Base-by-base conservation (phyloP, 2,888 invertebrate genomes). In the Nymphalis polychloros region DNA sequence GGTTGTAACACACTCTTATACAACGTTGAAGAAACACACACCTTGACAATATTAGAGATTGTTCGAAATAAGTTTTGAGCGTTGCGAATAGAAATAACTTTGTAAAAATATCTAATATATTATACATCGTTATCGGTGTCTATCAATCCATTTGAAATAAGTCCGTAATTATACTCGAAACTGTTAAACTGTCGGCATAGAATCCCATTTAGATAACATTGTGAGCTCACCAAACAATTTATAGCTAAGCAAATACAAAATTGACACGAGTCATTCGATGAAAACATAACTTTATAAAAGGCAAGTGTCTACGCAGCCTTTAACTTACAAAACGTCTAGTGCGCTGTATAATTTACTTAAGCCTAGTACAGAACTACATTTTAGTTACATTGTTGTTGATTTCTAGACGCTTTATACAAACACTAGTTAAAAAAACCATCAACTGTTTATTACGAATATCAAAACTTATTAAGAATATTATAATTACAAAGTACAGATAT, bases 61-160 rank as follows among this genome's bases (percentile, higher is more conserved):
- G 69, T 69, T 66, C 63, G 57, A 35, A 57, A 69, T 69, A 64
- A 53, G 57, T 69, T 68, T 66, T 64, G 66, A 69, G 64, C 55
- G 63, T 60, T 59, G 52, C 63, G 35, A 63, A 57, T 47, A 16
- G 35, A n/a, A 20, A 60, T 65, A 65, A 59, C 59, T 65, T 63
- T 47, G n/a, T 35, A 62, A 46, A 62, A 59, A 59, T 31, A 31
- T n/a, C 1, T 55, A 31, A 31, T 17, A n/a, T 27, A 17, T 55
- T 55, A 31, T 23, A 27, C 13, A 41, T 41, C 10, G 4, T 41
- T 52, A 23, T 52, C 6, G 16, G 1, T 52, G 7, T 31, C 17
- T 31, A 31, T 55, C 27, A 55, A 19, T 35, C 57, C 41, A 35
- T 57, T 57, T 19, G 41, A 41, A 57, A 19, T 41, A 13, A 35